These are phyloP conservation scores for Chionis minor DNA, from an alignment of 2,113 vertebrate genomes.

Conservation along the genomic window DNA sequence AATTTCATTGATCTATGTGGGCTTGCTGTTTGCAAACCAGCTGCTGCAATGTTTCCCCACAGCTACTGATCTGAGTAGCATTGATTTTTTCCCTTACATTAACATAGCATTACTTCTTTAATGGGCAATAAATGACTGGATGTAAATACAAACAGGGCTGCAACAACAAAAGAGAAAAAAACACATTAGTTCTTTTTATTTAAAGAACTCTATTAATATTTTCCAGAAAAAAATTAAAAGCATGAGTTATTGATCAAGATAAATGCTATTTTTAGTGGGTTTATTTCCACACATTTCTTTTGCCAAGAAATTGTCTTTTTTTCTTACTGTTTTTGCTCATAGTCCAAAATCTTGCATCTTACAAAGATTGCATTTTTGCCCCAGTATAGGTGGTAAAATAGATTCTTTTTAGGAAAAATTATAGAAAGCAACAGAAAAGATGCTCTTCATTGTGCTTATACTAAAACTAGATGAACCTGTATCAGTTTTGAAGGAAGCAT, in stretches of 20 bases:
- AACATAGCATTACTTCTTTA: slow-evolving; percentile 90
- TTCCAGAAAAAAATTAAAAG: slow-evolving; percentile 70
- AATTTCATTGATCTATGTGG: slow-evolving; percentile 88
- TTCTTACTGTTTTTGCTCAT: slow-evolving; percentile 50
- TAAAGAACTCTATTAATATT: slow-evolving; percentile 77
- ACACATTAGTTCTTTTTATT: slow-evolving; percentile 67
- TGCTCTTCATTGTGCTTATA: not conserved
- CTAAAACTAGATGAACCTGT: slow-evolving; percentile 10
- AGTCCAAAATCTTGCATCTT: slow-evolving; percentile 57
- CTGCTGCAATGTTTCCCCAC: slow-evolving; percentile 84
- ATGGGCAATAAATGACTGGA: slow-evolving; percentile 88
- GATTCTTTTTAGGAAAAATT: slow-evolving; percentile 28
- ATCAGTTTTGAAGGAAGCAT: not conserved
- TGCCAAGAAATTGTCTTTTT: slow-evolving; percentile 54
- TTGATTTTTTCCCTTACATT: slow-evolving; percentile 88
- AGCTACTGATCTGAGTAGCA: slow-evolving; percentile 88
- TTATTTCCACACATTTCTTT: slow-evolving; percentile 54
- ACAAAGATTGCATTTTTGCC: slow-evolving; percentile 50
- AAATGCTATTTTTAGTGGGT: slow-evolving; percentile 70
- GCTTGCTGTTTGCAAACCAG: slow-evolving; percentile 87
- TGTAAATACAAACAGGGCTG: slow-evolving; percentile 83
- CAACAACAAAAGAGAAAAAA: slow-evolving; percentile 71
- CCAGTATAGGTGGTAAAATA: slow-evolving; percentile 23
- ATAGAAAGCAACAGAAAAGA: slow-evolving; percentile 14
- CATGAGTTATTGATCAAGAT: slow-evolving; percentile 73